Conservation (phyloP, 1,140 invertebrate species). For the Acromyrmex heyeri region DNA sequence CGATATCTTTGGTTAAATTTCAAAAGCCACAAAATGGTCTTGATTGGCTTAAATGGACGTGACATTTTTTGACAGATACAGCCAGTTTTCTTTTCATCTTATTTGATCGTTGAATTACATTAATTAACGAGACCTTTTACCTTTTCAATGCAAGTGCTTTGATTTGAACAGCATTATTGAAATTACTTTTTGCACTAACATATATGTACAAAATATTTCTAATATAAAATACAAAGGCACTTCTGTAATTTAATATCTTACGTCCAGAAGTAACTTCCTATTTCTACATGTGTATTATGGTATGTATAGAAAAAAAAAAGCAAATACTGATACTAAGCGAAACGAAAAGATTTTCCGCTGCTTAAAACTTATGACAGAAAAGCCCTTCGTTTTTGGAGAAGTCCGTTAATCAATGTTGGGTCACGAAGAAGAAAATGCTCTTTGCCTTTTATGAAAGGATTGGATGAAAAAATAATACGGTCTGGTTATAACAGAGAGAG, state of each 20-base stretch:
- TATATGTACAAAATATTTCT: not conserved
- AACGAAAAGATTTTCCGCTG: not conserved
- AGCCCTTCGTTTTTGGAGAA: not conserved
- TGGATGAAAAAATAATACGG: slow-evolving; percentile 28
- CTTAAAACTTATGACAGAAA: not conserved
- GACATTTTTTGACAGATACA: not conserved
- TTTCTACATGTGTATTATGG: not conserved
- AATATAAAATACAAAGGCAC: not conserved
- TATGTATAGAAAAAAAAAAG: not conserved
- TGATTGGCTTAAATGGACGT: not conserved
- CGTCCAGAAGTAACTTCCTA: not conserved
- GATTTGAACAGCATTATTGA: not conserved
- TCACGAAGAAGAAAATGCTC: not conserved
- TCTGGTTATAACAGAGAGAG: not conserved
- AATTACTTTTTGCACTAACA: not conserved
- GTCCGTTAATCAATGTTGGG: not conserved
- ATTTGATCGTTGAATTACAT: slow-evolving; percentile 31
- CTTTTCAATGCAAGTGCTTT: not conserved
- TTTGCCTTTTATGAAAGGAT: slow-evolving; percentile 16
- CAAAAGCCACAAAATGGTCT: slow-evolving; percentile 3
- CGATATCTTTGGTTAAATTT: not conserved
- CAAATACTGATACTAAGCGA: not conserved
- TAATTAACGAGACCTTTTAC: not conserved
- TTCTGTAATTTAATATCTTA: not conserved
- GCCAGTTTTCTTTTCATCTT: not conserved